Evolutionary conservation across 1,140 invertebrate species (phyloP), one percentile per base, ranked within the genome.

Genomic region (Colletes gigas): DNA sequence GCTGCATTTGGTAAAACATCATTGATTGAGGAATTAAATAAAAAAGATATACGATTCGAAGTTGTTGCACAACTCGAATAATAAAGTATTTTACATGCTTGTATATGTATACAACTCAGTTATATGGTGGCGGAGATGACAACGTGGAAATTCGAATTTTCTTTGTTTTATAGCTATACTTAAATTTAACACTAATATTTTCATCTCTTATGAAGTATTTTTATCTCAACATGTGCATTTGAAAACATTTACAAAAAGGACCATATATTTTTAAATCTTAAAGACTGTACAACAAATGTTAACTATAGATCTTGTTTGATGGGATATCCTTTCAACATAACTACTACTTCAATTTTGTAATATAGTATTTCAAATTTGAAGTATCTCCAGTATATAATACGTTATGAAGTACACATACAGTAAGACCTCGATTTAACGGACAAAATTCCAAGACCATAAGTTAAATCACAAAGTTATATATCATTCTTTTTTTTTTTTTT

Each of bases 41-140:
- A 95, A 70, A 93, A 95, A 84, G 94, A 94, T 55, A 78, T 96
- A 10, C 95, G 92, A 60, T 97, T 96, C 86, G 94, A 95, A 90
- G 90, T 95, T 44, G 41, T 94, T 30, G 91, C 91, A 41, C 88
- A 90, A 21, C 89, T 81, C 63, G 88, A 92, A 44, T 88, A 90
- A 41, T 92, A 91, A 87, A 83, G 66, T 47, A 70, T 70, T 80
- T 57, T 60, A 60, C 63, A 19, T 7, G 21, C 0, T 65, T 62
- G 14, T 47, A 10, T 63, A 8, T 15, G 14, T 5, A 47, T 70
- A 55, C 9, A 63, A 57, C 19, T 57, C 52, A 17, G 9, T 15
- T 74, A 2, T 30, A 30, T 60, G 44, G 30, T 60, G 12, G 19
- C 5, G 39, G 30, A 8, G 9, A 59, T 59, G 9, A 17, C 0